Evolutionary conservation across 2,888 invertebrate species (phyloP).

Genomic region (Ichneumoninae sp.): DNA sequence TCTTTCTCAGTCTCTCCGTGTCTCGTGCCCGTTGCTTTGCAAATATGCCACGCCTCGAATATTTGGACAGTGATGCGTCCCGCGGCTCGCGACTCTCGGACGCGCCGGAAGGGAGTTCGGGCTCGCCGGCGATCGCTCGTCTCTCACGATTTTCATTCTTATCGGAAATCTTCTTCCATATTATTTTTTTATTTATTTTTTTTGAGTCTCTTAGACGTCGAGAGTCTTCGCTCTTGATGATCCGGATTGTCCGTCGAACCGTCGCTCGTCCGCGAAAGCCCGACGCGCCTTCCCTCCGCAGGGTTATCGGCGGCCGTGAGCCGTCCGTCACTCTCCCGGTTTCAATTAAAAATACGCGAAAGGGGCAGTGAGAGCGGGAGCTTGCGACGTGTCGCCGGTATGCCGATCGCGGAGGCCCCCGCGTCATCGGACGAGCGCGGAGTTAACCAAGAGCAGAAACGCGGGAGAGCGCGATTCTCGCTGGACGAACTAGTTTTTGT

Average conservation of each 20-base stretch:
- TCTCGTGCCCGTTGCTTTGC: conserved; percentile 51
- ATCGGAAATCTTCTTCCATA: not conserved
- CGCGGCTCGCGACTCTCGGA: conserved; percentile 12
- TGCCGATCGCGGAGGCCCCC: conserved; percentile 72
- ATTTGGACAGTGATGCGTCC: conserved; percentile 80
- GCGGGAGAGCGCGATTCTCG: conserved; percentile 36
- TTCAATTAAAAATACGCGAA: conserved; percentile 78
- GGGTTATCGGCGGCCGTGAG: conserved; percentile 79
- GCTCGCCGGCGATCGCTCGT: not conserved
- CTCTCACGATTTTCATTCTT: not conserved
- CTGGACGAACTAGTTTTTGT: conserved; percentile 76
- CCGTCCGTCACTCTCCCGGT: conserved; percentile 71
- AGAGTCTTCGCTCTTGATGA: not conserved
- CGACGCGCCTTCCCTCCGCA: conserved; percentile 8
- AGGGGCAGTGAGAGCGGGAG: conserved; percentile 62
- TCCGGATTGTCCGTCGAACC: not conserved
- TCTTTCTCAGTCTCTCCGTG: not conserved
- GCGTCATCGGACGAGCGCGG: conserved; percentile 32
- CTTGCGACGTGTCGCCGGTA: conserved; percentile 80
- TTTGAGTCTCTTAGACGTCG: not conserved
- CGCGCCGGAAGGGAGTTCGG: not conserved
- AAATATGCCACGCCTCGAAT: conserved; percentile 82
- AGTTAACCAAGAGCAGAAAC: conserved; percentile 6
- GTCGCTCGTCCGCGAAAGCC: not conserved
- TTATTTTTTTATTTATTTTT: not conserved